Conservation (phyloP, 2,113 vertebrate genomes). For the Nipponia nippon region DNA sequence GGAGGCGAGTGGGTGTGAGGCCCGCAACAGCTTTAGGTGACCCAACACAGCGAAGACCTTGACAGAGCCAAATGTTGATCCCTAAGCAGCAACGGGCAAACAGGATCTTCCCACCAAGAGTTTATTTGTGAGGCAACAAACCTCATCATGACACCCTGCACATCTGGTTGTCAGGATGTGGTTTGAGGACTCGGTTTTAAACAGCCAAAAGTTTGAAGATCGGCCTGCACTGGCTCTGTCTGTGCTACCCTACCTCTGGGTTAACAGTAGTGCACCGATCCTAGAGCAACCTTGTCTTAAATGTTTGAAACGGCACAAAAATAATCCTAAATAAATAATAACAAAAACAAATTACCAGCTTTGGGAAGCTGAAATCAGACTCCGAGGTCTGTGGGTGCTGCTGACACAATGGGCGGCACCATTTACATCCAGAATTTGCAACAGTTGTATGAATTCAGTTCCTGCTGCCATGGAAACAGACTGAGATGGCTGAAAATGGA, state of each 20-base stretch:
- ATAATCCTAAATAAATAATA: background rate
- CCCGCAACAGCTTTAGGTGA: fast-evolving
- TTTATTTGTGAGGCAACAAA: background rate
- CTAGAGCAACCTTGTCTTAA: background rate
- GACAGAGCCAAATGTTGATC: fast-evolving
- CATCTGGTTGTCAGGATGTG: background rate
- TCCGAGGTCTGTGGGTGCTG: background rate
- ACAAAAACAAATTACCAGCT: fast-evolving
- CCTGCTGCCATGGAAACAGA: conserved; percentile 16
- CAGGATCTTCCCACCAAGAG: background rate
- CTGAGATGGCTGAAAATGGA: background rate
- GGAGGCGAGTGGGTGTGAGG: background rate
- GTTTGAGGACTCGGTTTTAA: background rate
- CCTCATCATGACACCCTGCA: fast-evolving
- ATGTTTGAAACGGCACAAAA: background rate
- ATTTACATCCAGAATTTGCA: background rate
- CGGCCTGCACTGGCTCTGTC: fast-evolving
- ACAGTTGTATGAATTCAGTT: background rate
- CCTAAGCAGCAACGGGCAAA: fast-evolving
- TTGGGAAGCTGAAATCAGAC: background rate
- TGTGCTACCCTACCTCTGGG: fast-evolving
- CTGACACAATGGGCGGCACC: background rate
- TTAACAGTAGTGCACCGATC: fast-evolving
- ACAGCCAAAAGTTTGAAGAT: fast-evolving
- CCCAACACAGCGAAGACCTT: fast-evolving